Evolutionary conservation across 1,140 invertebrate genomes (phyloP).

Genomic region (Drosophila obscura): DNA sequence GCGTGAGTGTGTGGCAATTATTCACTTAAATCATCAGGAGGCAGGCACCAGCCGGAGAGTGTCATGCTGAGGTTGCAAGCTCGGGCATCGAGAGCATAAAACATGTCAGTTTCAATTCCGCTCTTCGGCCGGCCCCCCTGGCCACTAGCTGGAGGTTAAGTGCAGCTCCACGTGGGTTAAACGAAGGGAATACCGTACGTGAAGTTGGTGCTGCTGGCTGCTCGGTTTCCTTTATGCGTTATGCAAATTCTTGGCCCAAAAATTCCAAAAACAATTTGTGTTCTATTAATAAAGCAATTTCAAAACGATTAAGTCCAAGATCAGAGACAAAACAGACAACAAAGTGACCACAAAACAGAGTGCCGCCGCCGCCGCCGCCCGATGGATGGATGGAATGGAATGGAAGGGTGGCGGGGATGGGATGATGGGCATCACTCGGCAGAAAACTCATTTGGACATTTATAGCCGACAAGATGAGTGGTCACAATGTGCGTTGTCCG

Average conservation of each 20-base stretch:
- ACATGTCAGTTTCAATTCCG: slow-evolving; percentile 18
- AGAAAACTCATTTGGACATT: slow-evolving; percentile 74
- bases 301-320: slow-evolving; percentile 76
- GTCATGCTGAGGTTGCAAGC: slow-evolving; percentile 73
- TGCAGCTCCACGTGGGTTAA: slow-evolving; percentile 15
- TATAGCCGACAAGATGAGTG: slow-evolving; percentile 76
- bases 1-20: slow-evolving; percentile 67
- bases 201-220: not conserved
- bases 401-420: too few relatives aligned
- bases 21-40: slow-evolving; percentile 78
- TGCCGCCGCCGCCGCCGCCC: slow-evolving; percentile 9
- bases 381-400: too few relatives aligned
- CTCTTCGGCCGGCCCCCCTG: too few relatives aligned
- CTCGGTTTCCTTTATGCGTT: not conserved
- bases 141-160: slow-evolving; percentile 17
- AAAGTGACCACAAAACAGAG: slow-evolving; percentile 58
- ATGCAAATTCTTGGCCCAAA: not conserved
- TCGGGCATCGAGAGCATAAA: slow-evolving; percentile 57
- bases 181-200: slow-evolving; percentile 23
- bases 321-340: slow-evolving; percentile 23
- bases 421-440: slow-evolving; percentile 29
- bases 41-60: slow-evolving; percentile 44
- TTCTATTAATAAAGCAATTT: slow-evolving; percentile 82
- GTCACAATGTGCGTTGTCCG: slow-evolving; percentile 62
- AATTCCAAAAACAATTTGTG: slow-evolving; percentile 60